A percentile compares a stretch with the other conserved stretches of the same genome.
These are phyloP conservation scores for Tenthredo notha DNA, from an alignment of 2,888 invertebrate species.

Conservation along the genomic window DNA sequence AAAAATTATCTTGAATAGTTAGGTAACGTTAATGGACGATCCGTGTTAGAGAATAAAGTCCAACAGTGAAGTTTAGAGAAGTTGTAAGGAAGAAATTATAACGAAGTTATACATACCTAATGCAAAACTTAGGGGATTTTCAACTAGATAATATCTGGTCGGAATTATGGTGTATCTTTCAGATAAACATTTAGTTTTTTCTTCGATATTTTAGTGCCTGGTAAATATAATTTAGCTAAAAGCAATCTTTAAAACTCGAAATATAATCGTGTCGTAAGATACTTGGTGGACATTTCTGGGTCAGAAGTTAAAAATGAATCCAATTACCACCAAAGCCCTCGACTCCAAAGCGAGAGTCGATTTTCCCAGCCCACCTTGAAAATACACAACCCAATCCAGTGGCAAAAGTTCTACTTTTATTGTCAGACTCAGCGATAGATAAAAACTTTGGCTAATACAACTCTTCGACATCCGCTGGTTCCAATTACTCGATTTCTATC, in stretches of 20 bases:
- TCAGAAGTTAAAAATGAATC: slow-evolving; percentile 24
- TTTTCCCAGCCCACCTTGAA: background rate
- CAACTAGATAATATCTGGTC: background rate
- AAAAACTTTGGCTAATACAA: slow-evolving; percentile 14
- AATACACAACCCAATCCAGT: background rate
- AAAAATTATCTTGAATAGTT: slow-evolving; percentile 30
- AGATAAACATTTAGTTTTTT: background rate
- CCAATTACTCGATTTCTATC: background rate
- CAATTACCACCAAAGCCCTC: slow-evolving; percentile 15
- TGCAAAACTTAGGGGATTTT: background rate
- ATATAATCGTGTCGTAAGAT: slow-evolving; percentile 1
- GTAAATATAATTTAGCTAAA: background rate
- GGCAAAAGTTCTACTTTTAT: background rate
- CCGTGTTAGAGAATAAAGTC: background rate
- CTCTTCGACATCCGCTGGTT: background rate
- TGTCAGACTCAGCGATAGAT: background rate
- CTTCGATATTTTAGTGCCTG: background rate
- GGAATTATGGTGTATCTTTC: background rate
- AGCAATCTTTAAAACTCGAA: background rate
- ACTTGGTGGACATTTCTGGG: background rate
- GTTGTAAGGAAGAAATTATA: background rate
- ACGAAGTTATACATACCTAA: background rate
- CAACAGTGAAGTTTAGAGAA: background rate
- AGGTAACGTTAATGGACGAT: slow-evolving; percentile 24
- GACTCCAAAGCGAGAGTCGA: background rate